Conservation (phyloP, 2,113 vertebrate genomes). For the Psammodynastes pulverulentus region DNA sequence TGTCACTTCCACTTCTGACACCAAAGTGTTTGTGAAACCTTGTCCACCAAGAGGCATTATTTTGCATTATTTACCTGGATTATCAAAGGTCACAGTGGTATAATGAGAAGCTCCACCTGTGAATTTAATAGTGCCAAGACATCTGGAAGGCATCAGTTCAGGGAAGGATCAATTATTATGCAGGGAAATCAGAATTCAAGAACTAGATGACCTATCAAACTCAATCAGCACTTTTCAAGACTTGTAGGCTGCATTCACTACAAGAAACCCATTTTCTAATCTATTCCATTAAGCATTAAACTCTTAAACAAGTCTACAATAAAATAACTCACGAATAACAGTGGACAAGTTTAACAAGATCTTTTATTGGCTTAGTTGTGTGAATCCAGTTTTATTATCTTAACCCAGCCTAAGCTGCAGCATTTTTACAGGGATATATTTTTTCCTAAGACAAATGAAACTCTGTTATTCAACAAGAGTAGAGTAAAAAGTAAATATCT, state of each 20-base stretch:
- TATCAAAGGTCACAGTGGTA: not conserved
- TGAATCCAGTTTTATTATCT: not conserved
- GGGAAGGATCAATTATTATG: not conserved
- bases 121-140: not conserved
- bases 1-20: no score
- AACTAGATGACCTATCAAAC: not conserved
- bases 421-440: not conserved
- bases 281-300: not conserved
- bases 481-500: not conserved
- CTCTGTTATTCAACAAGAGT: not conserved
- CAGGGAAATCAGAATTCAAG: not conserved
- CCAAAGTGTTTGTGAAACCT: not conserved
- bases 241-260: not conserved
- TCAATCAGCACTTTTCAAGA: not conserved
- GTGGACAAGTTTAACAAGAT: not conserved
- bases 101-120: not conserved
- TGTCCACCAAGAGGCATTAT: not conserved
- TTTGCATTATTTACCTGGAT: not conserved
- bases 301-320: not conserved
- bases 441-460: not conserved
- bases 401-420: not conserved
- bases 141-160: not conserved
- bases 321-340: not conserved
- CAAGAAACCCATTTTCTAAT: not conserved
- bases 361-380: not conserved